phyloP scores from a whole-genome alignment of 2,888 invertebrate species.

The Cetonia aurata region DNA sequence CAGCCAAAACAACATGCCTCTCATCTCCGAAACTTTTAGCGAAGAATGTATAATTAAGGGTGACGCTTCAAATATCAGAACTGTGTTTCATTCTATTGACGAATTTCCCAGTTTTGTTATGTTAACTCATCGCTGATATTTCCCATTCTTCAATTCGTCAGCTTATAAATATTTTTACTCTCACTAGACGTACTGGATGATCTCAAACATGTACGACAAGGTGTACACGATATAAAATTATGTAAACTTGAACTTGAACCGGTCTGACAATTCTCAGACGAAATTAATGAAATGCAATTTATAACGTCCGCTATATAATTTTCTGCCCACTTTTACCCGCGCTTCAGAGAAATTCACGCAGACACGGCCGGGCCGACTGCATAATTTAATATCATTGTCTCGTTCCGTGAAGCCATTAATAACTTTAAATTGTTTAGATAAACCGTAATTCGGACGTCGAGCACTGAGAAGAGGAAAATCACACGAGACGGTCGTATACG shows the following conservation, averaged over 20 bases:
- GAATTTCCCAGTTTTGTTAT: too few relatives aligned
- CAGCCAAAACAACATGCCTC: too few relatives aligned
- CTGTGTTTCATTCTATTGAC: too few relatives aligned
- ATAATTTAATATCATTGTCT: slow-evolving; percentile 41
- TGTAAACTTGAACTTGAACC: slow-evolving; percentile 22
- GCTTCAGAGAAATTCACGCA: slow-evolving; percentile 42
- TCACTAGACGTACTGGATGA: too few relatives aligned
- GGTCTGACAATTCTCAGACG: slow-evolving; percentile 27
- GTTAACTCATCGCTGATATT: too few relatives aligned
- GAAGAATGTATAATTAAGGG: too few relatives aligned
- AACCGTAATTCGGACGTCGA: slow-evolving; percentile 28
- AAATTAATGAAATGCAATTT: slow-evolving; percentile 39
- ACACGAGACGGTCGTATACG: not conserved
- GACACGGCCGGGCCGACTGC: slow-evolving; percentile 11
- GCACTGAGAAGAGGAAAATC: not conserved
- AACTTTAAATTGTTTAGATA: slow-evolving; percentile 40
- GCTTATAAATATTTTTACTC: too few relatives aligned
- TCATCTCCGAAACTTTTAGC: too few relatives aligned
- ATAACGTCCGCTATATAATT: slow-evolving; percentile 40
- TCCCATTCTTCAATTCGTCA: too few relatives aligned
- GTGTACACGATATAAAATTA: not conserved
- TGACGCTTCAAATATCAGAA: too few relatives aligned
- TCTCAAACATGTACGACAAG: too few relatives aligned
- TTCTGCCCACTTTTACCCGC: slow-evolving; percentile 43
- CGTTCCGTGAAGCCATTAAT: slow-evolving; percentile 41